Evolutionary conservation across 2,113 vertebrate genomes (phyloP).

Genomic region (Laticauda laticaudata): DNA sequence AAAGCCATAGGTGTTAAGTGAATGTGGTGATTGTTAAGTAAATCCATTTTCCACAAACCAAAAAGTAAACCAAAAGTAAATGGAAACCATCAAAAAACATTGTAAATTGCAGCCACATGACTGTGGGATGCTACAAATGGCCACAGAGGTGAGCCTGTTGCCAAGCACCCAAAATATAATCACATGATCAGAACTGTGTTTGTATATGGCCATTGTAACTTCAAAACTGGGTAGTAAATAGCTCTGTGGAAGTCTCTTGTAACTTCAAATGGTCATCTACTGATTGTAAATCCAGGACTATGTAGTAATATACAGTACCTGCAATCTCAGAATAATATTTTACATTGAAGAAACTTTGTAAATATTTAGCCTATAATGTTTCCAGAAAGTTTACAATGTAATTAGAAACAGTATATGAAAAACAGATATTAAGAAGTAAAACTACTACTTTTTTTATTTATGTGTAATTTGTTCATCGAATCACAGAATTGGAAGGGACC

Average conservation of each 20-base stretch:
- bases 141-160: background rate
- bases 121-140: background rate
- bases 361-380: background rate
- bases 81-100: background rate
- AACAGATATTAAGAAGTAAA: background rate
- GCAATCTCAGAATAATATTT: background rate
- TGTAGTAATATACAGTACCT: background rate
- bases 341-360: background rate
- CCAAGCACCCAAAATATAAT: background rate
- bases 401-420: background rate
- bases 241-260: background rate
- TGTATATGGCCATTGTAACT: background rate
- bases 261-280: background rate
- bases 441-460: background rate
- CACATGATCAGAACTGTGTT: background rate
- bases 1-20: too few species aligned
- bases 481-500: background rate
- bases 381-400: background rate
- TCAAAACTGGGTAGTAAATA: background rate
- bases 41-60: too few species aligned
- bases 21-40: too few species aligned
- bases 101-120: background rate
- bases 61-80: background rate
- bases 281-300: background rate
- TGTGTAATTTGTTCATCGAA: background rate